Percentiles rank a stretch among this genome's conserved stretches.
Evolutionary conservation across 2,797 vertebrate species (phyloP).

Genomic region (Aulostomus chinensis): DNA sequence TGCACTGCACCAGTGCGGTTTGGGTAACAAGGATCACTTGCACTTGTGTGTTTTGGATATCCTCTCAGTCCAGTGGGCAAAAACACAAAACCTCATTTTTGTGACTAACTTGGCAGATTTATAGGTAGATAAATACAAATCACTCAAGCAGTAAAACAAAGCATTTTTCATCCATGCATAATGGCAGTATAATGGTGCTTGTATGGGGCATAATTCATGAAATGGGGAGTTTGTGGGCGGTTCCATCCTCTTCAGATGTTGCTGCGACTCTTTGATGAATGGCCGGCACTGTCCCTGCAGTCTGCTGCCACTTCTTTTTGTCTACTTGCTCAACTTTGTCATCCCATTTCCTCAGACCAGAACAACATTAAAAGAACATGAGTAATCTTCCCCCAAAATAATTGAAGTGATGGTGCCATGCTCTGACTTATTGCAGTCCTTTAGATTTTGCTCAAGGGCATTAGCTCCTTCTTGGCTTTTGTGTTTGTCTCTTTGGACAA

Average conservation of each 20-base stretch:
- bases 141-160: neutral
- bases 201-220: conserved; percentile 27
- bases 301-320: conserved; percentile 36
- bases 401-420: conserved; percentile 12
- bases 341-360: conserved; percentile 11
- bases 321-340: conserved; percentile 26
- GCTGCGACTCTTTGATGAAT: conserved; percentile 40
- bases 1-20: neutral
- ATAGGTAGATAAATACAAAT: conserved; percentile 7
- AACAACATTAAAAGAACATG: conserved; percentile 21
- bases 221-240: conserved; percentile 21
- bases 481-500: neutral
- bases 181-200: conserved; percentile 8
- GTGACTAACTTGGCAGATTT: conserved; percentile 11
- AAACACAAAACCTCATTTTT: conserved; percentile 4
- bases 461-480: neutral
- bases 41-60: neutral
- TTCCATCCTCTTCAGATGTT: conserved; percentile 25
- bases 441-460: conserved; percentile 16
- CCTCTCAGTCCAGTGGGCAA: conserved; percentile 13
- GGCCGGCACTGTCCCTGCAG: conserved; percentile 42
- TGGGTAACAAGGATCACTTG: neutral
- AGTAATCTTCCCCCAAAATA: conserved; percentile 6
- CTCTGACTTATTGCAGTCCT: conserved; percentile 14
- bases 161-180: conserved; percentile 16